Evolutionary conservation across 37 sponge, comb jelly and placozoan genomes (phyloP).

Genomic region (Hexactinellida sp.): DNA sequence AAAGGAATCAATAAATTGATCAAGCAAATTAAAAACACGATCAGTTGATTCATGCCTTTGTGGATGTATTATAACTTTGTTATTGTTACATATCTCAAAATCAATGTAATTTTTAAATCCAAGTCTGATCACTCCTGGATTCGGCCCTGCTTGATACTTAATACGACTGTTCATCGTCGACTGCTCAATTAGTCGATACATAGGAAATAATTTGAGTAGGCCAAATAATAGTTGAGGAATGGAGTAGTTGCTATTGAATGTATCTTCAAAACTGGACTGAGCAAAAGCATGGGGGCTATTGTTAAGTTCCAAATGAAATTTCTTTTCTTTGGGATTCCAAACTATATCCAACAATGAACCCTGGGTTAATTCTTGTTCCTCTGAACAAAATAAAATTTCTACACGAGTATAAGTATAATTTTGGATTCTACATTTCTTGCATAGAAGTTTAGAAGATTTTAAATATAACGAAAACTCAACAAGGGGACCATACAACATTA

Average conservation of each 20-base stretch:
- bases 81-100: not conserved
- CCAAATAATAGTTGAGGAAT: slow-evolving; percentile 11
- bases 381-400: not conserved
- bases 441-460: not conserved
- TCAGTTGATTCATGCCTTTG: not conserved
- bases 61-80: not conserved
- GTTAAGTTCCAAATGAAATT: not conserved
- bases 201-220: not conserved
- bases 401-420: not conserved
- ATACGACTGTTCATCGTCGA: not conserved
- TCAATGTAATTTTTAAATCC: not conserved
- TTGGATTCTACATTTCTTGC: not conserved
- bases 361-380: not conserved
- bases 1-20: not conserved
- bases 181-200: not conserved
- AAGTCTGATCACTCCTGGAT: not conserved
- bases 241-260: not conserved
- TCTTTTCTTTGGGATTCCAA: not conserved
- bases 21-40: not conserved
- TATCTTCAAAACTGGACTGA: not conserved
- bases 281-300: not conserved
- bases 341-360: not conserved
- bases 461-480: not conserved
- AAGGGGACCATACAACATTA: not conserved
- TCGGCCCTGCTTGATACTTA: not conserved